Conservation (phyloP, 2,113 vertebrate genomes). For the Micromys minutus region DNA sequence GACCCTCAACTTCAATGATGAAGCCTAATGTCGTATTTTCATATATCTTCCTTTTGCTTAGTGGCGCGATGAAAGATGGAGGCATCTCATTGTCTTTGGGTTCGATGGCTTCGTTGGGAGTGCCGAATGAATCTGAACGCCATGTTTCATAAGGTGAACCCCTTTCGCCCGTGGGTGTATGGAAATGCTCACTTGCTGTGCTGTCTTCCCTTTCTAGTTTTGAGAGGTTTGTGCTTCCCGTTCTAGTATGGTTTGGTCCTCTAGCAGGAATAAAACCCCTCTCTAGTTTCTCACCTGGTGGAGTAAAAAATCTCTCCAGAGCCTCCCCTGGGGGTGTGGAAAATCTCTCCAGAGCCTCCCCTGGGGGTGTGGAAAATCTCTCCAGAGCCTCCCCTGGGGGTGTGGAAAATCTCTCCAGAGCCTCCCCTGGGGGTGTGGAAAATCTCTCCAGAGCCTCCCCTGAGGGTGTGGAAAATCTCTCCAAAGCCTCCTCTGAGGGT, state of each 20-base stretch:
- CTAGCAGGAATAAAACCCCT: constrained; percentile 83
- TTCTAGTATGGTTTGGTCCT: constrained; percentile 75
- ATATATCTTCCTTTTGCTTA: constrained; percentile 90
- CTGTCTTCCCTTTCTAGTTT: constrained; percentile 86
- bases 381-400: constrained; percentile 84
- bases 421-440: constrained; percentile 57
- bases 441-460: constrained; percentile 82
- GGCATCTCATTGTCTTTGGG: constrained; percentile 92
- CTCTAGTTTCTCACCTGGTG: not conserved
- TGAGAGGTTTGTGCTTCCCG: constrained; percentile 81
- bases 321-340: constrained; percentile 76
- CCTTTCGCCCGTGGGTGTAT: constrained; percentile 88
- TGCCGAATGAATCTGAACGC: constrained; percentile 86
- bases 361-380: constrained; percentile 64
- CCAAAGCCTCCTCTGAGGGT: constrained; percentile 75
- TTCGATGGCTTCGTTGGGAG: constrained; percentile 88
- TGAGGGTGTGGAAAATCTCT: constrained; percentile 74
- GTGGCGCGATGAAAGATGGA: constrained; percentile 94
- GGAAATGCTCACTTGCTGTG: constrained; percentile 87
- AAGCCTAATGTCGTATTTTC: constrained; percentile 91
- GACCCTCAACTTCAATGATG: constrained; percentile 92
- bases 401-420: constrained; percentile 79
- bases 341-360: constrained; percentile 60
- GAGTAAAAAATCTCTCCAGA: constrained; percentile 77
- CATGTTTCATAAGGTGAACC: constrained; percentile 81